Percentiles rank a stretch among this genome's conserved stretches.
Evolutionary conservation across 1,140 invertebrate genomes (phyloP).

Genomic region (Portunus trituberculatus): DNA sequence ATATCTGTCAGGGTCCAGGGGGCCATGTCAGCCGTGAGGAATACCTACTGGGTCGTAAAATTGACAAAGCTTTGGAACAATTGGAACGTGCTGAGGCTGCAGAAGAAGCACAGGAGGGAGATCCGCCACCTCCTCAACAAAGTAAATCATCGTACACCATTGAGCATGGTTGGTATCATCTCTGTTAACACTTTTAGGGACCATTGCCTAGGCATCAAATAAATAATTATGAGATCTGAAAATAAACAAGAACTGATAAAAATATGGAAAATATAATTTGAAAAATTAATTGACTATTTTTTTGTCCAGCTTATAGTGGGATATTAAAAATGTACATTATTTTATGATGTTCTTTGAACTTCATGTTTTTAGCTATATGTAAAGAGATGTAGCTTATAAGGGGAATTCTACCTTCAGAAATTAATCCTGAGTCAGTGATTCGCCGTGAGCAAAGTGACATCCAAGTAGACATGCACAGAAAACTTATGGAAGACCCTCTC

Average conservation of each 20-base stretch:
- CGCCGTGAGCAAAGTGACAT: slow-evolving; percentile 82
- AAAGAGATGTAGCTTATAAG: neutral
- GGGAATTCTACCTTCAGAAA: slow-evolving; percentile 81
- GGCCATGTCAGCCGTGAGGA: slow-evolving; percentile 90
- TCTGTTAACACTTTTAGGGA: too few species aligned
- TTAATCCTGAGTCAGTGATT: slow-evolving; percentile 88
- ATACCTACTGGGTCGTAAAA: slow-evolving; percentile 92
- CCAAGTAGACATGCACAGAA: slow-evolving; percentile 90
- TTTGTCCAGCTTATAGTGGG: too few species aligned
- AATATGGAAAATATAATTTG: too few species aligned
- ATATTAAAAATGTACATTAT: too few species aligned
- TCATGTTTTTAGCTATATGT: neutral
- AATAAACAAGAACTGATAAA: too few species aligned
- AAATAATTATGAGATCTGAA: too few species aligned
- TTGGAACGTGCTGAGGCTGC: slow-evolving; percentile 84
- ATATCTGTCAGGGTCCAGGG: slow-evolving; percentile 85
- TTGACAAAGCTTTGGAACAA: slow-evolving; percentile 92
- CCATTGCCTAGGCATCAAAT: too few species aligned
- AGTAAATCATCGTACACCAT: slow-evolving; percentile 80
- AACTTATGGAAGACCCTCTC: slow-evolving; percentile 94
- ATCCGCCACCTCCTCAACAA: slow-evolving; percentile 43
- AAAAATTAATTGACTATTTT: too few species aligned
- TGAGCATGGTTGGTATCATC: slow-evolving; percentile 83
- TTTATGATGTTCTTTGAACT: too few species aligned
- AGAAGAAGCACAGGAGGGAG: slow-evolving; percentile 53